A percentile compares a stretch with the other conserved stretches of the same genome.
Conservation (phyloP, 2,113 vertebrate genomes). For the Equus quagga region DNA sequence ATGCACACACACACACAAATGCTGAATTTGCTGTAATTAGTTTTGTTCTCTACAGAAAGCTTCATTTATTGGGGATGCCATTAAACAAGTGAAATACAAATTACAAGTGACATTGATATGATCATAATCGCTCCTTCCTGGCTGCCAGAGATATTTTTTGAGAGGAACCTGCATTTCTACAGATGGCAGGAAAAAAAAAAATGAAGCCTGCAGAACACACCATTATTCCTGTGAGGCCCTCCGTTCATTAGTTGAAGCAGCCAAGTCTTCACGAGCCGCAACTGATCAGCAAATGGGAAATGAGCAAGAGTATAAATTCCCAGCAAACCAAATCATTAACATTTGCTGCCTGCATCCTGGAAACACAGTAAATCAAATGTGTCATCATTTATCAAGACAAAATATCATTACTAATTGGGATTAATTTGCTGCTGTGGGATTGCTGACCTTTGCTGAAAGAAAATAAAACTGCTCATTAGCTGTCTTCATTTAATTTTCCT, state of each 20-base stretch:
- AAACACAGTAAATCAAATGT: slow-evolving; percentile 91
- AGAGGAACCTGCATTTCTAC: slow-evolving; percentile 87
- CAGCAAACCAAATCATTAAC: slow-evolving; percentile 91
- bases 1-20: slow-evolving; percentile 55
- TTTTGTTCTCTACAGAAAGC: slow-evolving; percentile 85
- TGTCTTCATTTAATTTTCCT: slow-evolving; percentile 84
- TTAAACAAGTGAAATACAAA: slow-evolving; percentile 90
- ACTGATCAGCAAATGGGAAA: slow-evolving; percentile 91
- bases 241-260: slow-evolving; percentile 90
- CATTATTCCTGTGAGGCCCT: slow-evolving; percentile 88
- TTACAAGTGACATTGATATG: slow-evolving; percentile 89
- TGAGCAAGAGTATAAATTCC: slow-evolving; percentile 90
- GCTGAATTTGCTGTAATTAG: slow-evolving; percentile 85
- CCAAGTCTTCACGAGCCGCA: slow-evolving; percentile 88
- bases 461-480: slow-evolving; percentile 86
- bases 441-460: slow-evolving; percentile 86
- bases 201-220: slow-evolving; percentile 78
- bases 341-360: slow-evolving; percentile 89
- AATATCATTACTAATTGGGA: slow-evolving; percentile 93
- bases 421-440: slow-evolving; percentile 91
- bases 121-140: slow-evolving; percentile 87
- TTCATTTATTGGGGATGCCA: slow-evolving; percentile 83
- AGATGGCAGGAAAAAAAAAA: slow-evolving; percentile 86
- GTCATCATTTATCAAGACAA: slow-evolving; percentile 89
- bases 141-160: slow-evolving; percentile 85